These are phyloP conservation scores for Portunus trituberculatus DNA, from an alignment of 1,140 invertebrate species.

Conservation along the genomic window DNA sequence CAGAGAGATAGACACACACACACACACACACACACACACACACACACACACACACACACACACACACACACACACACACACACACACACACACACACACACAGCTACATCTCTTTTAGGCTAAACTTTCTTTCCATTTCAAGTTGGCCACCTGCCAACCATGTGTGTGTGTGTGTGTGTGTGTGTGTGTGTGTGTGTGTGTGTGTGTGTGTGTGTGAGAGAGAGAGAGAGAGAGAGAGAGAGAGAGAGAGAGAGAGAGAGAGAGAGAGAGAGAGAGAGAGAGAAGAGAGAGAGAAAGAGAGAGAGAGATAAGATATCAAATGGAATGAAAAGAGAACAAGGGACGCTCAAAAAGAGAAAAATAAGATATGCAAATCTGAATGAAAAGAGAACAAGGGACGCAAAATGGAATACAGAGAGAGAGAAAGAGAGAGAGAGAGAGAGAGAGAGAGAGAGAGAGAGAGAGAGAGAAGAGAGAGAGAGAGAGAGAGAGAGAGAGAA, in stretches of 20 bases:
- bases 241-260: conserved; percentile 20
- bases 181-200: conserved; percentile 20
- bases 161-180: conserved; percentile 18
- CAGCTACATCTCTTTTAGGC: background rate
- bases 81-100: conserved; percentile 6
- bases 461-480: too few species aligned
- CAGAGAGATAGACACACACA: background rate
- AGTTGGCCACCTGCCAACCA: background rate
- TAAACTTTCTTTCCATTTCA: conserved; percentile 24
- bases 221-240: background rate
- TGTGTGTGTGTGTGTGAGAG: background rate
- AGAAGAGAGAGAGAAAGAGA: conserved; percentile 11
- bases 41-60: too few species aligned
- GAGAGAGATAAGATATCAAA: background rate
- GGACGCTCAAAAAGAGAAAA: background rate
- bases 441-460: too few species aligned
- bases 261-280: background rate
- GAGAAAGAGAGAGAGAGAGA: background rate
- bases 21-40: too few species aligned
- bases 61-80: background rate
- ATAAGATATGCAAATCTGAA: background rate
- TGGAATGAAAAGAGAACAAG: background rate
- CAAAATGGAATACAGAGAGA: background rate
- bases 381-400: background rate
- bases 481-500: background rate